These are phyloP conservation scores for Erebia ligea DNA, from an alignment of 2,888 invertebrate species.

Conservation along the genomic window DNA sequence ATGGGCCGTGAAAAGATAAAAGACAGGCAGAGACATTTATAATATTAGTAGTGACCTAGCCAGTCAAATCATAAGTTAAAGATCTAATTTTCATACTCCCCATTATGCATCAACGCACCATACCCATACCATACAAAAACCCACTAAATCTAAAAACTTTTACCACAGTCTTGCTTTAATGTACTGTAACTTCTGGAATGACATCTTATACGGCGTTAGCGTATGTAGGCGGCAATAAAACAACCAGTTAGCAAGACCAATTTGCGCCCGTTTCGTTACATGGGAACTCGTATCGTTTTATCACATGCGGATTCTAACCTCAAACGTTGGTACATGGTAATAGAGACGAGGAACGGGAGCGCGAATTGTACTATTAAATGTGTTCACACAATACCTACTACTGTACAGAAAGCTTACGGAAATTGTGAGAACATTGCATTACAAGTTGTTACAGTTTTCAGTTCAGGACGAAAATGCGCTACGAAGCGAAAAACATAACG, in stretches of 20 bases:
- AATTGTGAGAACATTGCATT: conserved; percentile 31
- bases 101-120: no score
- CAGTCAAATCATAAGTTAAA: no score
- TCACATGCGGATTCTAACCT: conserved; percentile 35
- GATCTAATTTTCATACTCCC: no score
- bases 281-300: conserved; percentile 35
- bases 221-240: conserved; percentile 20
- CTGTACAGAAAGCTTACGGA: conserved; percentile 28
- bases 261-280: conserved; percentile 26
- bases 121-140: no score
- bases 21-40: no score
- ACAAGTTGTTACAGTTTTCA: conserved; percentile 21
- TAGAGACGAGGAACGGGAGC: conserved; percentile 25
- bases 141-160: no score
- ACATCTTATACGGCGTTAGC: background rate
- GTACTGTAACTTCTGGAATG: background rate
- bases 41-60: no score
- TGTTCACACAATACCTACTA: conserved; percentile 28
- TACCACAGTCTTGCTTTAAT: background rate
- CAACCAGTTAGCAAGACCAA: conserved; percentile 25
- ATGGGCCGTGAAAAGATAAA: no score
- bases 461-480: background rate
- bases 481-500: no score
- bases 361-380: conserved; percentile 32
- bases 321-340: conserved; percentile 34